Conservation (phyloP, 2,888 invertebrate species). For the Lasioglossum leucozonium region DNA sequence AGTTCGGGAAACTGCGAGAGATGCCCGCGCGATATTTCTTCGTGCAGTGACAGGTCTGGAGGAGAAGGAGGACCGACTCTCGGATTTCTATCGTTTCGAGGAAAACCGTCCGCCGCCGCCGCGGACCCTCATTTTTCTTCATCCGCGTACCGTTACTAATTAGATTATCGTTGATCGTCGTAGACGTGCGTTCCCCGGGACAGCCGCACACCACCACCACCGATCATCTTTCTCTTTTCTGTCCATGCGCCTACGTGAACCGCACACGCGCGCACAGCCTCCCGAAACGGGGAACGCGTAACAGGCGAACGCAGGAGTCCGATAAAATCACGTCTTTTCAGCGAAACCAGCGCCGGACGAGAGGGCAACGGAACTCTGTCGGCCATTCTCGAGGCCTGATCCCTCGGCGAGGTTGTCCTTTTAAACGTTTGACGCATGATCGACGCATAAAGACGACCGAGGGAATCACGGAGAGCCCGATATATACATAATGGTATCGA, state of each 20-base stretch:
- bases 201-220: conserved; percentile 21
- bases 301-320: conserved; percentile 38
- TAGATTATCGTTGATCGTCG: conserved; percentile 70
- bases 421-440: conserved; percentile 34
- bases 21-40: neutral
- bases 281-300: conserved; percentile 41
- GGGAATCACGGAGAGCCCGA: neutral
- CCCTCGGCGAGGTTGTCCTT: neutral
- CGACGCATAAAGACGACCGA: conserved; percentile 21
- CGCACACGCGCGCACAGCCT: conserved; percentile 23
- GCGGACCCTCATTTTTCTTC: conserved; percentile 65
- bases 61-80: neutral
- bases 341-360: neutral
- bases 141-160: conserved; percentile 69
- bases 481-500: conserved; percentile 7
- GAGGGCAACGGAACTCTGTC: conserved; percentile 23
- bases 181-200: neutral
- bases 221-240: conserved; percentile 33
- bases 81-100: conserved; percentile 58
- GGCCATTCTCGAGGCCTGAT: neutral
- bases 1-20: neutral
- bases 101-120: conserved; percentile 37
- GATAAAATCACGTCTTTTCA: conserved; percentile 51
- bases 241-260: conserved; percentile 41
- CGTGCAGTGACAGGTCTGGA: neutral